phyloP scores from a whole-genome alignment of 2,113 vertebrate genomes.

The Sceloporus undulatus region DNA sequence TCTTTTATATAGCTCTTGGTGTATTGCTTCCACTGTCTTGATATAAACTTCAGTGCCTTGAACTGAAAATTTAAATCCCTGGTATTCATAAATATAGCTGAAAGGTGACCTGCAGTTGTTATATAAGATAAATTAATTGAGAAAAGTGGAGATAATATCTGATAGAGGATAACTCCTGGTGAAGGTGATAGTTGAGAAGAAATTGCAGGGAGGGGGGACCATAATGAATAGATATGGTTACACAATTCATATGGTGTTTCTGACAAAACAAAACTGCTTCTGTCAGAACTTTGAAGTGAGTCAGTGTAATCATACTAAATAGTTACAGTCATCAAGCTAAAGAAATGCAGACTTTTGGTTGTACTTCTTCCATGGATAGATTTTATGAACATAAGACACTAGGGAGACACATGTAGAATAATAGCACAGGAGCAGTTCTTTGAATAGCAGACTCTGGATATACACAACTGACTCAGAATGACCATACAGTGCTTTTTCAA shows the following conservation, averaged over 20 bases:
- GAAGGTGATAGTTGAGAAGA: not conserved
- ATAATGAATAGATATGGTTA: not conserved
- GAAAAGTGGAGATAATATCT: constrained; percentile 24
- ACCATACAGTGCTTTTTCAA: constrained; percentile 45
- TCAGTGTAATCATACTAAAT: not conserved
- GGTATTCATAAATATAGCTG: too few species aligned
- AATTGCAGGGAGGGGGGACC: not conserved
- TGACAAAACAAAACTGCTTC: not conserved
- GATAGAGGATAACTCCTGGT: not conserved
- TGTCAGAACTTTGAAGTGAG: not conserved
- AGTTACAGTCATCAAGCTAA: not conserved
- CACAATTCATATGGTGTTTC: not conserved
- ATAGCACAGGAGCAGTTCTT: constrained; percentile 24
- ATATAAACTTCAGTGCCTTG: too few species aligned
- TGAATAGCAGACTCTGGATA: constrained; percentile 34
- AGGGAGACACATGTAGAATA: constrained; percentile 45
- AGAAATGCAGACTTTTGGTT: constrained; percentile 23
- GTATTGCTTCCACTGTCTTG: too few species aligned
- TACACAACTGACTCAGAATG: constrained; percentile 55
- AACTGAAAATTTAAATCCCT: too few species aligned
- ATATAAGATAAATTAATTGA: not conserved
- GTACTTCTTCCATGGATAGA: not conserved
- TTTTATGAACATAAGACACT: constrained; percentile 20
- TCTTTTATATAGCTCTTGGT: too few species aligned
- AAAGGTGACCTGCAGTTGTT: too few species aligned